phyloP scores from a whole-genome alignment of 2,797 vertebrate genomes.

The Tenualosa ilisha region DNA sequence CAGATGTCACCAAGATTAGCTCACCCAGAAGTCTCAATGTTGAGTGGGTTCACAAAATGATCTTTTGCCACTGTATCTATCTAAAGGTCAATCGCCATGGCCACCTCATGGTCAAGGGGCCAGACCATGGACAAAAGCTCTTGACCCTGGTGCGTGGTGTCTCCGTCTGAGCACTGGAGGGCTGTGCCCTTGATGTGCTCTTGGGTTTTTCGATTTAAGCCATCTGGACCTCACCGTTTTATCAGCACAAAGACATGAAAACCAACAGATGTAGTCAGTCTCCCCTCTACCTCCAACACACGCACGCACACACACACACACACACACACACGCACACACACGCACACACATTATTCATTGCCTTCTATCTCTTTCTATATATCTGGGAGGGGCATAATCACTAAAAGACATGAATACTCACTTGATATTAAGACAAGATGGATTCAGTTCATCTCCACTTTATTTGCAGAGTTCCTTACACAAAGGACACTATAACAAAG shows the following conservation, averaged over 20 bases:
- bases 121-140: neutral
- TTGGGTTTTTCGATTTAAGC: neutral
- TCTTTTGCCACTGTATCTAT: conserved; percentile 49
- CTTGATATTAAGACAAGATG: neutral
- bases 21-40: conserved; percentile 5
- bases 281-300: neutral
- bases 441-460: conserved; percentile 19
- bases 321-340: neutral
- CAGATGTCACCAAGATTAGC: conserved; percentile 20
- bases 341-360: neutral
- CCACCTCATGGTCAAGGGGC: conserved; percentile 34
- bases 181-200: neutral
- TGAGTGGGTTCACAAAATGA: neutral
- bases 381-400: neutral
- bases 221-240: neutral
- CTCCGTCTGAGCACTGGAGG: conserved; percentile 48
- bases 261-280: neutral
- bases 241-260: neutral
- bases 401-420: neutral
- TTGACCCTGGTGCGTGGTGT: conserved; percentile 55
- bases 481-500: neutral
- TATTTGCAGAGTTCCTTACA: neutral
- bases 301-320: neutral
- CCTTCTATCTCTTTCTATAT: neutral
- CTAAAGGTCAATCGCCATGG: conserved; percentile 43